A percentile compares a stretch with the other conserved stretches of the same genome.
Conservation (phyloP, 2,113 vertebrate species). For the Semnornis frantzii region DNA sequence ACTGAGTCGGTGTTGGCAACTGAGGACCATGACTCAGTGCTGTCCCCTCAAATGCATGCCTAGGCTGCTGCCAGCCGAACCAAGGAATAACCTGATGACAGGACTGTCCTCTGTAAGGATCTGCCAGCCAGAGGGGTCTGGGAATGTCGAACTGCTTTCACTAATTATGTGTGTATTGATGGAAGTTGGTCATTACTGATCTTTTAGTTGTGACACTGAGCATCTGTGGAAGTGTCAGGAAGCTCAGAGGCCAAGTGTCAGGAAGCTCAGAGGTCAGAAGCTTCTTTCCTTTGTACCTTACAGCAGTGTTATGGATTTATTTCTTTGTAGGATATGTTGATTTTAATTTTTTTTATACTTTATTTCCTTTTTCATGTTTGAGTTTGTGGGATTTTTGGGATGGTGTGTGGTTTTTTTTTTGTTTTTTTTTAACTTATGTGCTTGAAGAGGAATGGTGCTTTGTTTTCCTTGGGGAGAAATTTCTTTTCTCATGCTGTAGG, state of each 20-base stretch:
- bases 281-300: background rate
- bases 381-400: too few relatives aligned
- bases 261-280: background rate
- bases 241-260: background rate
- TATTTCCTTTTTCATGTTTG: background rate
- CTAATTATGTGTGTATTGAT: background rate
- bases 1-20: constrained; percentile 11
- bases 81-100: background rate
- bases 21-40: constrained; percentile 22
- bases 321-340: background rate
- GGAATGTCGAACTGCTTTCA: accelerated
- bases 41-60: background rate
- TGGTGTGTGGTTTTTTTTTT: too few relatives aligned
- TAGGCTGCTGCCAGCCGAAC: background rate
- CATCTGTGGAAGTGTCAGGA: background rate
- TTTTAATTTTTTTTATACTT: background rate
- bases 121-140: background rate
- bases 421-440: background rate
- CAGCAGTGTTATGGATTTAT: background rate
- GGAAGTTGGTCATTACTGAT: background rate
- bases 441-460: background rate
- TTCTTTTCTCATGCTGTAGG: background rate
- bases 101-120: background rate
- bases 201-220: background rate
- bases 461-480: background rate